Percentiles rank a stretch among this genome's conserved stretches.
Conservation (phyloP, 2,113 vertebrate genomes). For the Toxotes jaculatrix region DNA sequence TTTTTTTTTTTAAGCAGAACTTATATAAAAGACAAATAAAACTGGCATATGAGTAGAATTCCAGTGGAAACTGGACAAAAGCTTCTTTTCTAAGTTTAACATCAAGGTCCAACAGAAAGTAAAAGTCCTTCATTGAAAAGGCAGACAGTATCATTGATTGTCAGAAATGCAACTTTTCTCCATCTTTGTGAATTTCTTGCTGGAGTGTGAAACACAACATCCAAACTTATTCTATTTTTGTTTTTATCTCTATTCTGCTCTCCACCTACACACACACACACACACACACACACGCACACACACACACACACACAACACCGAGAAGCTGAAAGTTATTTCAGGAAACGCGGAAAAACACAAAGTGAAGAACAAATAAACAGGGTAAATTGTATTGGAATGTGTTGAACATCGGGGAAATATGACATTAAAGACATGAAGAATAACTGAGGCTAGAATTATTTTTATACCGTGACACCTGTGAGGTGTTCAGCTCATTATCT, state of each 20-base stretch:
- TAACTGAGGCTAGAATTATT: background rate
- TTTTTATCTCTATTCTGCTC: conserved; percentile 10
- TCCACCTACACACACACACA: conserved; percentile 16
- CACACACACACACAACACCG: conserved; percentile 3
- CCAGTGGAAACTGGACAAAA: background rate
- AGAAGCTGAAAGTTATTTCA: conserved; percentile 19
- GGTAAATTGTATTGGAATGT: background rate
- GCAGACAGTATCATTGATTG: background rate
- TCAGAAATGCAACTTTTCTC: background rate
- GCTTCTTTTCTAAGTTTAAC: background rate
- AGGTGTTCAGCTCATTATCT: background rate
- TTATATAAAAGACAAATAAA: no score
- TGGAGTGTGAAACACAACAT: conserved; percentile 23
- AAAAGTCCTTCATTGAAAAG: background rate
- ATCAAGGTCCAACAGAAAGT: background rate
- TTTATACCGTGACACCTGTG: background rate
- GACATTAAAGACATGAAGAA: background rate
- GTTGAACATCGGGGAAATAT: background rate
- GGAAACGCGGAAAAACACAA: background rate
- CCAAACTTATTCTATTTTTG: background rate
- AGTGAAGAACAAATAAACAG: background rate
- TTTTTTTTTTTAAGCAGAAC: no score
- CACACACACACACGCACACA: conserved; percentile 16
- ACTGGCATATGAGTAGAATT: no score
- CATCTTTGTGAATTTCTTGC: background rate